Percentiles rank a stretch among this genome's conserved stretches.
phyloP scores from a whole-genome alignment of 2,797 vertebrate species.

The Leuciscus waleckii region DNA sequence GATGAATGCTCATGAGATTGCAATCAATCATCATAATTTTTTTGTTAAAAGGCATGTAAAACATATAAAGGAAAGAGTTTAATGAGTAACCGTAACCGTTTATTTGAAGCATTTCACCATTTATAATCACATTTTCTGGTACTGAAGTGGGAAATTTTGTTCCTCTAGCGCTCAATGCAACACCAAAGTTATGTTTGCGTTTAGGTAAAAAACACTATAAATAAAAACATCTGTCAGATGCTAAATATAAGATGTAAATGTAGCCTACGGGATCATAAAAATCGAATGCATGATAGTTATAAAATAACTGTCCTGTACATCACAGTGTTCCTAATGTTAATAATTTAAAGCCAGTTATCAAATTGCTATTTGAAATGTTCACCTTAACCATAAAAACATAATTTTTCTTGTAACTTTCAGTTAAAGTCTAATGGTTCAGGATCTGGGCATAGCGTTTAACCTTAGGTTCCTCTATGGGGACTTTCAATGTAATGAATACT shows the following conservation, averaged over 20 bases:
- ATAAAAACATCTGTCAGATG: not conserved
- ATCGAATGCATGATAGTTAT: not conserved
- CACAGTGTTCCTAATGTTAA: not conserved
- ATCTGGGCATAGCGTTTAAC: slow-evolving; percentile 3
- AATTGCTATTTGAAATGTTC: not conserved
- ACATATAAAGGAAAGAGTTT: not conserved
- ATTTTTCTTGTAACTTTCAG: not conserved
- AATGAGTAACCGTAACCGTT: not conserved
- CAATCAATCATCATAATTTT: not conserved
- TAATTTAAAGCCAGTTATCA: not conserved
- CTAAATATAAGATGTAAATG: not conserved
- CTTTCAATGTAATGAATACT: slow-evolving; percentile 21
- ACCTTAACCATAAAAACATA: not conserved
- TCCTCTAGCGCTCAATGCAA: not conserved
- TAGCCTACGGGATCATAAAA: not conserved
- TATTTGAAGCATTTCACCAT: not conserved
- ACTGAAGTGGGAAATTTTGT: not conserved
- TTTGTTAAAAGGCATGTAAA: not conserved
- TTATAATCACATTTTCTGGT: not conserved
- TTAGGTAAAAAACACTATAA: not conserved
- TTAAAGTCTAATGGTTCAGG: not conserved
- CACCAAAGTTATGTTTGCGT: not conserved
- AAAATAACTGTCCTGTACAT: not conserved
- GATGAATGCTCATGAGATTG: not conserved
- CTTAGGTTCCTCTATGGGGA: slow-evolving; percentile 1